Evolutionary conservation across 2,888 invertebrate genomes (phyloP).

Genomic region (Polydesmus complanatus): DNA sequence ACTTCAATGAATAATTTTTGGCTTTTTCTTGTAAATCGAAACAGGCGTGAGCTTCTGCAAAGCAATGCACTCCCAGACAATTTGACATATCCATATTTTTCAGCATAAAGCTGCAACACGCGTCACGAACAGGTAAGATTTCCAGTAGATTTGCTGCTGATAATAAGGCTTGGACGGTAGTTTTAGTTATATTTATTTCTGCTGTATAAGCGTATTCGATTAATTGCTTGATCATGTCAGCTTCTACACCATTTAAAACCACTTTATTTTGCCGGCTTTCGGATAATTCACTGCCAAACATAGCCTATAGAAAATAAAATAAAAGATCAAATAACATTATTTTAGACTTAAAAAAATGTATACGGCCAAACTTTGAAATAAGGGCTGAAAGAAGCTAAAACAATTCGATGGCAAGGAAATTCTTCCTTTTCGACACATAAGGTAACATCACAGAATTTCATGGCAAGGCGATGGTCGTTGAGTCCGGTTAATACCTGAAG

Average conservation of each 20-base stretch:
- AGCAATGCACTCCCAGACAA: conserved; percentile 39
- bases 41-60: conserved; percentile 39
- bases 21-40: conserved; percentile 34
- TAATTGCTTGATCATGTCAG: conserved; percentile 31
- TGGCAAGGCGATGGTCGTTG: conserved; percentile 28
- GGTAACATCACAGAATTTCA: conserved; percentile 35
- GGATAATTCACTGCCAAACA: conserved; percentile 34
- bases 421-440: conserved; percentile 32
- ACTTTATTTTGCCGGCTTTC: conserved; percentile 35
- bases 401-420: conserved; percentile 33
- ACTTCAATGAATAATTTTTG: conserved; percentile 33
- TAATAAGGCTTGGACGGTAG: conserved; percentile 35
- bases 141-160: conserved; percentile 36
- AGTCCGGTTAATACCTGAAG: conserved; percentile 30
- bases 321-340: background rate
- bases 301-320: conserved; percentile 26
- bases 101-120: conserved; percentile 34
- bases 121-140: conserved; percentile 33
- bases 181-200: conserved; percentile 30
- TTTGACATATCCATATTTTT: conserved; percentile 37
- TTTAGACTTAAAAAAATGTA: background rate
- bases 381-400: conserved; percentile 36
- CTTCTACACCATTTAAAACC: conserved; percentile 33
- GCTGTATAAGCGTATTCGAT: conserved; percentile 37
- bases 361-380: conserved; percentile 30